Conservation (phyloP, 2,797 vertebrate genomes). For the Myotis myotis region DNA sequence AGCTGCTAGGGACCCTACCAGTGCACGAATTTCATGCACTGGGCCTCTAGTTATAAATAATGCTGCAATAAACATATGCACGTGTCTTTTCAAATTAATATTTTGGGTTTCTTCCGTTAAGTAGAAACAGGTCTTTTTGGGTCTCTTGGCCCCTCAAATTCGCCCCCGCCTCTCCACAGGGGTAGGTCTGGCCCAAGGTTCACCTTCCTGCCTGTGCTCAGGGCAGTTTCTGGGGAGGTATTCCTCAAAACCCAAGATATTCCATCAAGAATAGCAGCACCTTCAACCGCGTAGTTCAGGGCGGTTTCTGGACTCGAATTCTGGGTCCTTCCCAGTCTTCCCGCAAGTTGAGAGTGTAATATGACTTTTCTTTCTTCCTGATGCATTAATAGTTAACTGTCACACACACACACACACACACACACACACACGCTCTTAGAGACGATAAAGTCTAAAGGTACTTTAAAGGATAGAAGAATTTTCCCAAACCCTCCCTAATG, state of each 20-base stretch:
- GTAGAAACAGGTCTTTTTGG: too few species aligned
- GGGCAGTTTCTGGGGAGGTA: neutral
- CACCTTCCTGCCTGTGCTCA: neutral
- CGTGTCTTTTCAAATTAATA: too few species aligned
- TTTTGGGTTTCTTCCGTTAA: too few species aligned
- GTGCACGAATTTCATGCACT: too few species aligned
- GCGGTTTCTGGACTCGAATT: neutral
- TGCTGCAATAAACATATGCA: too few species aligned
- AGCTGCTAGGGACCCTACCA: too few species aligned
- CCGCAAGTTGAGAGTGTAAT: neutral
- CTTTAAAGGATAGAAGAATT: constrained; percentile 15
- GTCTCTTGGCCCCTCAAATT: too few species aligned
- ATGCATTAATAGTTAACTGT: neutral
- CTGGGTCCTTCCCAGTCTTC: neutral
- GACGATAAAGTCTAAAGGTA: neutral
- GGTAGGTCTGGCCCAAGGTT: neutral
- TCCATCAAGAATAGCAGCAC: neutral
- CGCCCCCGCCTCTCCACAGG: neutral
- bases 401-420: neutral
- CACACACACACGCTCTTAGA: neutral
- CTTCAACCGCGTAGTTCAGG: neutral
- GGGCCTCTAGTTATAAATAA: too few species aligned
- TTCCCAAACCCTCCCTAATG: neutral
- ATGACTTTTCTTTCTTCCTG: neutral
- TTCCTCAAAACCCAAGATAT: neutral